A percentile compares a stretch with the other conserved stretches of the same genome.
These are phyloP conservation scores for Disparrhopalites patrizii DNA, from an alignment of 2,888 invertebrate species.

Conservation along the genomic window DNA sequence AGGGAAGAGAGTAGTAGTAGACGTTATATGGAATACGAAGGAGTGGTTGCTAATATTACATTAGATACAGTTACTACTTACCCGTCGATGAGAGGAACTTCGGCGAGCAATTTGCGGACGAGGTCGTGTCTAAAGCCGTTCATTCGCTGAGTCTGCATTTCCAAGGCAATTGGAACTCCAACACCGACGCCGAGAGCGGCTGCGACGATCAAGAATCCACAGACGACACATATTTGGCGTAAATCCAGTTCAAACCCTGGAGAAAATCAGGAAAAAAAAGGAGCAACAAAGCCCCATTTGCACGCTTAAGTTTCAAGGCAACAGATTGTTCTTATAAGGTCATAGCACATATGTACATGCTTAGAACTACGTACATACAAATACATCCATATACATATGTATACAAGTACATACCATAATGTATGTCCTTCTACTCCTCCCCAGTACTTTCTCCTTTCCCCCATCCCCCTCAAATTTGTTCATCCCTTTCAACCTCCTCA, in stretches of 20 bases:
- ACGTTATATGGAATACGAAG: not conserved
- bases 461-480: no score
- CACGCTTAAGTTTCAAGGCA: slow-evolving; percentile 29
- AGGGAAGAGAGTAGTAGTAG: not conserved
- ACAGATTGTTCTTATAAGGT: slow-evolving; percentile 34
- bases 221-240: slow-evolving; percentile 48
- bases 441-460: no score
- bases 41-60: not conserved
- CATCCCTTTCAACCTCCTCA: no score
- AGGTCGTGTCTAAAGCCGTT: slow-evolving; percentile 43
- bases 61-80: slow-evolving; percentile 28
- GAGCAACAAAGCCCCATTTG: slow-evolving; percentile 21
- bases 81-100: slow-evolving; percentile 48
- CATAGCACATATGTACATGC: no score
- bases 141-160: slow-evolving; percentile 46
- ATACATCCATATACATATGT: no score
- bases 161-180: slow-evolving; percentile 47
- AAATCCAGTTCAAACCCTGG: slow-evolving; percentile 47
- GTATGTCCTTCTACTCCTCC: no score
- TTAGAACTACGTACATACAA: no score
- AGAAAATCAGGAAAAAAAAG: slow-evolving; percentile 24
- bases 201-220: slow-evolving; percentile 35
- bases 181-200: slow-evolving; percentile 35
- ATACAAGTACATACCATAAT: no score
- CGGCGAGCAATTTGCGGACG: slow-evolving; percentile 47